Base-by-base conservation (phyloP, 23 tunicate species). In the Aplidium turbinatum region DNA sequence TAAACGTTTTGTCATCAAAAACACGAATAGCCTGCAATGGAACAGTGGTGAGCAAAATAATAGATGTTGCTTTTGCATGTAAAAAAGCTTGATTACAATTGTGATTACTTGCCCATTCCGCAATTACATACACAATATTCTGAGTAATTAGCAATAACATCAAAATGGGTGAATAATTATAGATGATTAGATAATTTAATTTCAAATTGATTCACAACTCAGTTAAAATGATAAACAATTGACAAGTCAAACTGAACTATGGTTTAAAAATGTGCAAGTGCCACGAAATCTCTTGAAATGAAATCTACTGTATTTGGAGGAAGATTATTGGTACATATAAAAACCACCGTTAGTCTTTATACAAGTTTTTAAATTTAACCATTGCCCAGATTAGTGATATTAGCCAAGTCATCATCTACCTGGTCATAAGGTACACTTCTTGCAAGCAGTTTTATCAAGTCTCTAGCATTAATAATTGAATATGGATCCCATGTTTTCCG, bases 401-500 rank as follows among this genome's bases (percentile, higher is more conserved):
- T n/a, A n/a, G n/a, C n/a, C n/a, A n/a, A n/a, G n/a, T n/a, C n/a
- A n/a, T n/a, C 50, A 16, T 42, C 9, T 13, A 80, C 85, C 57
- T 93, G 98, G 38, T 93, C 93, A 35, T 72, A 85, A 19, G 98
- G 98, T 1, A 93, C 87, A 40, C 89, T 82, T 58, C 98, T 71
- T 18, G 98, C 84, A 11, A 85, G 57, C 63, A 93, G 26, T 45
- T 93, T 93, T 2, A 93, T 93, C 69, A 93, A 38, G 62, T 93
- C 98, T 7, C 98, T 56, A 22, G 98, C 98, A 53, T 93, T 93
- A 20, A 93, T 63, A 40, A 93, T 93, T 0, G 98, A 75, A 80
- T 80, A 93, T 4, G 98, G 98, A 54, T 93, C 98, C 98, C 98
- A 93, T 4, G 98, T 93, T 86, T 85, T 81, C 21, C 93, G 72